A percentile compares a stretch with the other conserved stretches of the same genome.
Evolutionary conservation across 2,888 invertebrate species (phyloP).

Genomic region (Labia minor): DNA sequence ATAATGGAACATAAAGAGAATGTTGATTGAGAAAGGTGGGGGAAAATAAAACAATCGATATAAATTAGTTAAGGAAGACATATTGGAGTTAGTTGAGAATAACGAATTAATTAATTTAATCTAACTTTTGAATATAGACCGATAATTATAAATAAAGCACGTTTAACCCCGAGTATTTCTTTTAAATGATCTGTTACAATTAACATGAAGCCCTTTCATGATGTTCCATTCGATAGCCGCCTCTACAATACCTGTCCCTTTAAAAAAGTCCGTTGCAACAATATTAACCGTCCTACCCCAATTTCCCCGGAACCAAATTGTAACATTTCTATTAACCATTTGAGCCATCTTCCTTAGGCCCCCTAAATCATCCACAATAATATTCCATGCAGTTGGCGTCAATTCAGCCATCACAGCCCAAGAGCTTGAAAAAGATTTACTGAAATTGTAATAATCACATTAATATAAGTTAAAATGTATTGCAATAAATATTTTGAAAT

Average conservation of each 20-base stretch:
- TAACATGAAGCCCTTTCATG: background rate
- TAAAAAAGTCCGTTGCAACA: conserved; percentile 61
- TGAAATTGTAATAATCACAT: conserved; percentile 40
- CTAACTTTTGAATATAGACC: too few relatives aligned
- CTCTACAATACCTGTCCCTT: conserved; percentile 59
- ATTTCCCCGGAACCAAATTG: conserved; percentile 47
- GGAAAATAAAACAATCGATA: too few relatives aligned
- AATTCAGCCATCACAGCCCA: conserved; percentile 63
- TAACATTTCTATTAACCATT: conserved; percentile 56
- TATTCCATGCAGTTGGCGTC: conserved; percentile 53
- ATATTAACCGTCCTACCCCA: conserved; percentile 45
- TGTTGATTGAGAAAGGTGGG: too few relatives aligned
- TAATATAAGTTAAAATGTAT: conserved; percentile 37
- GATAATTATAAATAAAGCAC: too few relatives aligned
- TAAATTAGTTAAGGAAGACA: too few relatives aligned
- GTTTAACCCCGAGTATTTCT: too few relatives aligned
- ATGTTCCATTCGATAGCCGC: conserved; percentile 29
- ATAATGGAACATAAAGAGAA: too few relatives aligned
- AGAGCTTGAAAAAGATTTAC: conserved; percentile 29
- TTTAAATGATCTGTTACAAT: too few relatives aligned
- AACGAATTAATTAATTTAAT: too few relatives aligned
- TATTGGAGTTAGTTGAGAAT: too few relatives aligned
- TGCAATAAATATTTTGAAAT: conserved; percentile 35
- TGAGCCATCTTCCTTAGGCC: conserved; percentile 55
- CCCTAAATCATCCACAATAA: conserved; percentile 48